Evolutionary conservation across 2,888 invertebrate genomes (phyloP), one percentile per base, ranked within the genome.

Genomic region (Adelphocoris suturalis): DNA sequence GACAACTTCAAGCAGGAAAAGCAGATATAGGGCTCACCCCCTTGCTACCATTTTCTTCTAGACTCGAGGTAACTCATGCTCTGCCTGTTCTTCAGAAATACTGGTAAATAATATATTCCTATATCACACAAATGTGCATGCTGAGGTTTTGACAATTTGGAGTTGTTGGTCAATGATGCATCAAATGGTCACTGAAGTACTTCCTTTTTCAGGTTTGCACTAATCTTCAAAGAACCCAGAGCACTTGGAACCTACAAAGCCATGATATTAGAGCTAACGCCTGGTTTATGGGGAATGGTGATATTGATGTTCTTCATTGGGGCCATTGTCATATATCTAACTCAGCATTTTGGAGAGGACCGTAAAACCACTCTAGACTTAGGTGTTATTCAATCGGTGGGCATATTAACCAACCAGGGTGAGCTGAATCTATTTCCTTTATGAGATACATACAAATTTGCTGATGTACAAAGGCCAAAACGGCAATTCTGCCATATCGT

Each of bases 201-300:
- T 48, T 13, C 7, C 52, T 11, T 82, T 86, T 90, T 92, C 92
- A 94, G 95, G 48, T 94, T 96, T 0, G 95, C 95, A 92, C 96
- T 96, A 92, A 94, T 96, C 23, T 96, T 96, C 92, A 95, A 95
- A 86, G 95, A 96, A 92, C 96, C 96, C 9, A 86, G 90, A 16
- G 89, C 90, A 19, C 75, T 91, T 47, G 91, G 90, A 2, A 89
- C 90, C 13, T 91, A 91, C 78, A 91, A 91, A 89, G 91, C 91
- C 1, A 87, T 90, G 14, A 87, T 89, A 61, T 86, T 86, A n/a
- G 91, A 91, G 13, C 75, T 91, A 19, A 75, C 90, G 0, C 61
- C 89, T 0, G n/a, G 82, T 4, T 90, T 90, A 37, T 91, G 91
- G 91, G 75, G 28, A 7, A 75, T 85, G 28, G 55, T 85, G 16